A percentile compares a stretch with the other conserved stretches of the same genome.
Evolutionary conservation across 2,797 vertebrate species (phyloP).

Genomic region (Halcyon smyrnensis): DNA sequence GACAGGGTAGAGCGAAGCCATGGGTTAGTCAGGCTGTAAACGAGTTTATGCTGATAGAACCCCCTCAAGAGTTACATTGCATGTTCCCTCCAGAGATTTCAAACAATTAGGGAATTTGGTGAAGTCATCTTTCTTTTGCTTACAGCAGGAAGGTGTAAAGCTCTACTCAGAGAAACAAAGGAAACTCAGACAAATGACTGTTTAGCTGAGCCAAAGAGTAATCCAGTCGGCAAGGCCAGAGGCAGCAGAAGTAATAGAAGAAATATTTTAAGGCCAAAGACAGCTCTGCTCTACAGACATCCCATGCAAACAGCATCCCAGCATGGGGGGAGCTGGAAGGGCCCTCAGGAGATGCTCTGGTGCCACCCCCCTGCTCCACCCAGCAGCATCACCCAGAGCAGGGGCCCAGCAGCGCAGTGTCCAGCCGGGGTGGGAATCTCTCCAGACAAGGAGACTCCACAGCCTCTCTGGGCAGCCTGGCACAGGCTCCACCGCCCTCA

Average conservation of each 20-base stretch:
- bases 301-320: neutral
- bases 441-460: too few relatives aligned
- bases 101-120: neutral
- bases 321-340: too few relatives aligned
- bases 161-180: neutral
- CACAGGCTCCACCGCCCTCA: too few relatives aligned
- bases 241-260: neutral
- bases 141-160: neutral
- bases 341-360: too few relatives aligned
- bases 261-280: neutral
- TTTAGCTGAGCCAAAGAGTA: neutral
- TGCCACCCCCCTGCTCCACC: too few relatives aligned
- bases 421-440: too few relatives aligned
- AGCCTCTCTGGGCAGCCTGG: too few relatives aligned
- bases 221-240: neutral
- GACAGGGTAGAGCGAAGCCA: neutral
- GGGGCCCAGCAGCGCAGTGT: too few relatives aligned
- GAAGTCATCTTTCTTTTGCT: neutral
- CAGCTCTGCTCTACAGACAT: neutral
- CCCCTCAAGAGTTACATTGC: neutral
- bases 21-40: neutral
- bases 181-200: neutral
- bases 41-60: neutral
- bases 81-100: neutral
- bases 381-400: too few relatives aligned